phyloP scores from a whole-genome alignment of 2,888 invertebrate species.

The Meta bourneti region DNA sequence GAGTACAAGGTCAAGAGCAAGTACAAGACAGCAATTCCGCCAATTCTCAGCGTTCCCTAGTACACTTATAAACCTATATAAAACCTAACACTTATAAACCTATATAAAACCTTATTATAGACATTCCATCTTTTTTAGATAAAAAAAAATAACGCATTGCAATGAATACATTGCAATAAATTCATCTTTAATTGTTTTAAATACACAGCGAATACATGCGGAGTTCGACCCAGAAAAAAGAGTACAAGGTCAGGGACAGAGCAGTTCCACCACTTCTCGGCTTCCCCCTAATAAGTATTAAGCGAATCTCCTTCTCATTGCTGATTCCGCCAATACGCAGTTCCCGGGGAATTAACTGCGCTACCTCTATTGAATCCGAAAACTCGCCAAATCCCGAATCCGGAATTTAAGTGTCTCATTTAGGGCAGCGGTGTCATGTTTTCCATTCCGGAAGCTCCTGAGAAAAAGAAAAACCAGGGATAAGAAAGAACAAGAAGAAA shows the following conservation, averaged over 20 bases:
- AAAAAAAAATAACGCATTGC: too few relatives aligned
- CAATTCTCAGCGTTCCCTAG: not conserved
- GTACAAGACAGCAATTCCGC: not conserved
- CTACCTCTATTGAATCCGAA: slow-evolving; percentile 61
- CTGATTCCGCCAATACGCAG: slow-evolving; percentile 54
- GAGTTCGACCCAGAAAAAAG: too few relatives aligned
- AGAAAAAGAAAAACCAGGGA: too few relatives aligned
- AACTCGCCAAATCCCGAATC: slow-evolving; percentile 57
- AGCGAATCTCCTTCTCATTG: slow-evolving; percentile 60
- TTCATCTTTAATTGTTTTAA: too few relatives aligned
- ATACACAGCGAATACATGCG: too few relatives aligned
- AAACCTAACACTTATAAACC: too few relatives aligned
- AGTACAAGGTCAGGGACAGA: not conserved
- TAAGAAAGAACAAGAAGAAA: not conserved
- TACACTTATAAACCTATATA: too few relatives aligned
- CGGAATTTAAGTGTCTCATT: slow-evolving; percentile 73
- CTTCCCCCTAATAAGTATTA: slow-evolving; percentile 34
- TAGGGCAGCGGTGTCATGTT: slow-evolving; percentile 57
- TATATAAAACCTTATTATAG: too few relatives aligned
- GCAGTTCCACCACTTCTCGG: not conserved
- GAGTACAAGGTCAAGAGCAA: not conserved
- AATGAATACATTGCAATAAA: too few relatives aligned
- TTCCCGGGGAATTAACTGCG: slow-evolving; percentile 48
- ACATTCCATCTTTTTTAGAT: too few relatives aligned
- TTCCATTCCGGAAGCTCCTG: slow-evolving; percentile 39